Evolutionary conservation across 2,888 invertebrate genomes (phyloP).

Genomic region (Coenonympha glycerion): DNA sequence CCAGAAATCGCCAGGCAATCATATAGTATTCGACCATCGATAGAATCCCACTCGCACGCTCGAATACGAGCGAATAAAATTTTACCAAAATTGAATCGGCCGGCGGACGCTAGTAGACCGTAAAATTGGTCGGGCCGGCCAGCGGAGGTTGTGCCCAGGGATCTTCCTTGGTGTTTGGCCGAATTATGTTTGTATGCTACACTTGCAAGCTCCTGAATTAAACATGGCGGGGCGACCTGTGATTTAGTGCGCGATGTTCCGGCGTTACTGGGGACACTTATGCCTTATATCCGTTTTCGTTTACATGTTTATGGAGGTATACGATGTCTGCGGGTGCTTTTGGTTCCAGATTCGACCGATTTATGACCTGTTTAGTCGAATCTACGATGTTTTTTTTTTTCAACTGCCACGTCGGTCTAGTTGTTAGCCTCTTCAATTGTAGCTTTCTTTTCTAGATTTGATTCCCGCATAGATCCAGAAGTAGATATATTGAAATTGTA

Average conservation of each 20-base stretch:
- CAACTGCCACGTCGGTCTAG: no score
- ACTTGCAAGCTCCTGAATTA: slow-evolving; percentile 65
- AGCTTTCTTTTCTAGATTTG: no score
- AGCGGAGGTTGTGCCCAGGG: slow-evolving; percentile 35
- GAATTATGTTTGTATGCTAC: slow-evolving; percentile 55
- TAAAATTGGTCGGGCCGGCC: slow-evolving; percentile 69
- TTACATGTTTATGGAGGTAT: slow-evolving; percentile 41
- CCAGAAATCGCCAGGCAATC: slow-evolving; percentile 38
- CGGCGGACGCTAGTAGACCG: slow-evolving; percentile 61
- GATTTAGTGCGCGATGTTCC: slow-evolving; percentile 61
- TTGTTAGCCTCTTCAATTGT: no score
- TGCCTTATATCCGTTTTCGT: slow-evolving; percentile 53
- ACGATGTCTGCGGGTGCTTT: slow-evolving; percentile 10
- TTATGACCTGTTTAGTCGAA: slow-evolving; percentile 8
- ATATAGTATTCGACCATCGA: slow-evolving; percentile 51
- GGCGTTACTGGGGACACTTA: slow-evolving; percentile 47
- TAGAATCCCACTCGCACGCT: slow-evolving; percentile 64
- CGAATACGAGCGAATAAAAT: slow-evolving; percentile 69
- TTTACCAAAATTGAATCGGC: slow-evolving; percentile 73
- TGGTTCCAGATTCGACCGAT: slow-evolving; percentile 4
- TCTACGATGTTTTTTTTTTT: no score
- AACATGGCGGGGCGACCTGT: slow-evolving; percentile 62
- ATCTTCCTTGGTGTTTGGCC: slow-evolving; percentile 59
- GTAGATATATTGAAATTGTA: no score
- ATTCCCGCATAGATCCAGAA: no score